Percentiles rank a stretch among this genome's conserved stretches.
Evolutionary conservation across 2,797 vertebrate genomes (phyloP).

Genomic region (Bufotes viridis): DNA sequence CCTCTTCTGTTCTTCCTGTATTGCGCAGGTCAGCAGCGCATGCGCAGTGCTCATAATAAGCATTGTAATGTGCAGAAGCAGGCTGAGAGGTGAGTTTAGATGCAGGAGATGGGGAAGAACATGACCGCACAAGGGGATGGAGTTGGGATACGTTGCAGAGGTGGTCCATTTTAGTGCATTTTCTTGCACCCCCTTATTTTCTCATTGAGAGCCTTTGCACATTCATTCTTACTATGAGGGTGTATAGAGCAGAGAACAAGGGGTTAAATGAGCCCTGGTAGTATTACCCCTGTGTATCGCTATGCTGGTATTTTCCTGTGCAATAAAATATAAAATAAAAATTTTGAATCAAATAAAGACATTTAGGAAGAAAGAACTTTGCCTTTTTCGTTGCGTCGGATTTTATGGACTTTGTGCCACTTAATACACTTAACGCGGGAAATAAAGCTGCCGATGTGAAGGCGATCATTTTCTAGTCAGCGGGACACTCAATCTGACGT

Average conservation of each 20-base stretch:
- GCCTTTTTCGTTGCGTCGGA: background rate
- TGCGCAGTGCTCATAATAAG: too few species aligned
- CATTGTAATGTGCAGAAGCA: too few species aligned
- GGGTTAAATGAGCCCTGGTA: background rate
- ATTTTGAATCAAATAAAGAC: background rate
- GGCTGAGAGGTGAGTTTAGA: too few species aligned
- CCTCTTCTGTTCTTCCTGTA: too few species aligned
- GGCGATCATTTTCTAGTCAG: slow-evolving; percentile 1
- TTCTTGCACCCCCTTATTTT: too few species aligned
- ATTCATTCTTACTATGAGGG: too few species aligned
- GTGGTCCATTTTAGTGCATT: too few species aligned
- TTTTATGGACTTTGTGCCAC: background rate
- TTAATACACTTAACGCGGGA: background rate
- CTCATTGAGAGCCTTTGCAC: too few species aligned
- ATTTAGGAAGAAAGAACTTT: background rate
- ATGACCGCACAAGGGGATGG: too few species aligned
- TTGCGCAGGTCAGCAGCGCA: too few species aligned
- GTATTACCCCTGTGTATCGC: background rate
- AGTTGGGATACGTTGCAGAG: too few species aligned
- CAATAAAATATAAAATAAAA: background rate
- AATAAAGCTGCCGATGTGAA: background rate
- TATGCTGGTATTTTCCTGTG: background rate
- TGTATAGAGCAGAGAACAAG: background rate
- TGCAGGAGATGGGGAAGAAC: too few species aligned
- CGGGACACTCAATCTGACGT: background rate